Base-by-base conservation (phyloP, 1,140 invertebrate species). In the Lepeophtheirus salmonis region DNA sequence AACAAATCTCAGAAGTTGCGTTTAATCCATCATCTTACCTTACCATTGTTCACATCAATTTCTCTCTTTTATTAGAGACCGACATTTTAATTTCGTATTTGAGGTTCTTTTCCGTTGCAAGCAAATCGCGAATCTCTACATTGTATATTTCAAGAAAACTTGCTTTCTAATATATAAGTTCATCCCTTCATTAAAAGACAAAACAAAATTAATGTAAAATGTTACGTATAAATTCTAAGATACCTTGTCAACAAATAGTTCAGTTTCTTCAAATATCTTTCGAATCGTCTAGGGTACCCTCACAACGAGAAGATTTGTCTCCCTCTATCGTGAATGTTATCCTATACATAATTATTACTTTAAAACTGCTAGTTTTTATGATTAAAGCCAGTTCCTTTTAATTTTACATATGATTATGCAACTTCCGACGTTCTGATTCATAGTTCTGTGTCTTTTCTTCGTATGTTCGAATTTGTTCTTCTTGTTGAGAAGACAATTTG, bases 111-210 rank as follows among this genome's bases (percentile, higher is more conserved):
- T 63, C 65, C 75, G 65, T 63, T 67, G 79, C 77, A 0, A 89
- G 70, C 20, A 88, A 69, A 74, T 88, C 89, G 68, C 86, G 80
- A 16, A 90, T 82, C 24, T 84, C 77, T 70, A 89, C 86, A 70
- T 86, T 88, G 64, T 91, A 90, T 63, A 91, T 89, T 74, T 91
- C 86, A 21, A 95, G 67, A 71, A 92, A 86, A 65, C 83, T 83
- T 49, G 85, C 81, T 71, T n/a, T 84, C 80, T 50, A 94, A 78
- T 61, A 77, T 77, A 67, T 90, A 82, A 65, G 78, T 73, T 83
- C 84, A 87, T 0, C 82, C 82, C 63, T 68, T 24, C 18, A 62
- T 63, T 20, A 48, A n/a, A 53, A 63, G 50, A 16, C 2, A 4
- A 17, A 12, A 13, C n/a, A n/a, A n/a, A n/a, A n/a, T n/a, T n/a